These are phyloP conservation scores for Circaetus gallicus DNA, from an alignment of 2,113 vertebrate species.

Conservation along the genomic window DNA sequence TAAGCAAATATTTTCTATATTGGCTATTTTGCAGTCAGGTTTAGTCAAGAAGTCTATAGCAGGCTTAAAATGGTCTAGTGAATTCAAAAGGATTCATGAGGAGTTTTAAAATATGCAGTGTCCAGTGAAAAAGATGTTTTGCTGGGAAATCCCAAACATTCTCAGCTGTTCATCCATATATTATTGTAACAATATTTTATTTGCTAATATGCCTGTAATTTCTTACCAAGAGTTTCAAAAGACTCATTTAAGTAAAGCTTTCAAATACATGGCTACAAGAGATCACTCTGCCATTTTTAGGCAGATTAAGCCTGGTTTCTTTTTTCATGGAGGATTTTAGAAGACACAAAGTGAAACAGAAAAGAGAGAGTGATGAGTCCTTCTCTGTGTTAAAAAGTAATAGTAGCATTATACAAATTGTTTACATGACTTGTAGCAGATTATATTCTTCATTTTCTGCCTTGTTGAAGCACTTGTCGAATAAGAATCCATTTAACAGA, in stretches of 20 bases:
- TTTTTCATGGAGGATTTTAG: neutral
- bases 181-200: neutral
- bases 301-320: neutral
- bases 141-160: neutral
- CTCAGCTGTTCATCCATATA: neutral
- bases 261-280: neutral
- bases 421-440: neutral
- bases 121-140: neutral
- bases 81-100: neutral
- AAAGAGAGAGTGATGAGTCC: neutral
- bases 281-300: neutral
- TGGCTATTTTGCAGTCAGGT: neutral
- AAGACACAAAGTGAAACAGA: neutral
- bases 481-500: neutral
- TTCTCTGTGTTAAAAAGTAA: neutral
- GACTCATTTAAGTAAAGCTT: neutral
- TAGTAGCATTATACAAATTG: neutral
- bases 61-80: neutral
- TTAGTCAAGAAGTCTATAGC: neutral
- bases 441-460: neutral
- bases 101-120: neutral
- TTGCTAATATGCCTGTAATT: neutral
- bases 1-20: neutral
- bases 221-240: neutral
- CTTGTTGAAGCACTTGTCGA: neutral